phyloP scores from a whole-genome alignment of 2,797 vertebrate genomes.

The Sus cebifrons region DNA sequence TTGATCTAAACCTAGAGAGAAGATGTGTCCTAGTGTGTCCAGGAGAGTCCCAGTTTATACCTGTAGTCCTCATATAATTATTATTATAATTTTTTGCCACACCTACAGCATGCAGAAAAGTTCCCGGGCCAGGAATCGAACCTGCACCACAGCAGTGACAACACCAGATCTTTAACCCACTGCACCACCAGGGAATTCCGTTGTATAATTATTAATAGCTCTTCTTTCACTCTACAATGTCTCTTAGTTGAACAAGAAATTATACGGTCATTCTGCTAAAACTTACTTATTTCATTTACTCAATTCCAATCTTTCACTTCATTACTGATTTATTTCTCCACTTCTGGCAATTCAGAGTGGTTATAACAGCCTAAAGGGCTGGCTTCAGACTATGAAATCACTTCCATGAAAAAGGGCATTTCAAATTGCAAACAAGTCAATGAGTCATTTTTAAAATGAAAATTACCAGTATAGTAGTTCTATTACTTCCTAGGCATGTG shows the following conservation, averaged over 20 bases:
- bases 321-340: background rate
- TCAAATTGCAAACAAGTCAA: background rate
- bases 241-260: background rate
- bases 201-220: background rate
- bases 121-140: too few species aligned
- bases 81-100: too few species aligned
- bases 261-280: background rate
- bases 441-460: conserved; percentile 22
- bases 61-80: background rate
- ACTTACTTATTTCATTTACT: background rate
- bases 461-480: background rate
- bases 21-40: background rate
- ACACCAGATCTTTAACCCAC: too few species aligned
- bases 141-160: too few species aligned
- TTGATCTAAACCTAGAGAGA: background rate
- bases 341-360: background rate
- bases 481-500: background rate
- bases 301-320: background rate
- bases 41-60: background rate
- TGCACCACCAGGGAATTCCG: too few species aligned
- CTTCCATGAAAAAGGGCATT: background rate
- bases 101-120: too few species aligned
- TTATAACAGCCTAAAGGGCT: background rate
- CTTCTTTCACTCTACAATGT: background rate
- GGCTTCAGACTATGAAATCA: background rate